Evolutionary conservation across 2,888 invertebrate species (phyloP).

Genomic region (Sturmia bella): DNA sequence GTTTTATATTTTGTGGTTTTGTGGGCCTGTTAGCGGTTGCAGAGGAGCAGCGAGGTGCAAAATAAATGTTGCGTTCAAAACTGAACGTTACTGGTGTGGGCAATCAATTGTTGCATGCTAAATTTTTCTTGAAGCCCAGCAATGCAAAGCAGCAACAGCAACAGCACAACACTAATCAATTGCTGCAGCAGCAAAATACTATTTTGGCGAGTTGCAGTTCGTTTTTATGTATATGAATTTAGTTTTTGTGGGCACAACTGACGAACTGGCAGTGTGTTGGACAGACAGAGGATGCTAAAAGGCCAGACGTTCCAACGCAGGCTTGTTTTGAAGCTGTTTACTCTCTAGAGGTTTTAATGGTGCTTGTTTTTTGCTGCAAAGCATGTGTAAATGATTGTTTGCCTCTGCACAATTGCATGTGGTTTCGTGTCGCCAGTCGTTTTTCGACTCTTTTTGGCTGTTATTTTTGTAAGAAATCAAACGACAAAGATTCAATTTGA

Average conservation of each 20-base stretch:
- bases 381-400: slow-evolving; percentile 16
- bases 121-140: slow-evolving; percentile 48
- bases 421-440: slow-evolving; percentile 73
- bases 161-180: slow-evolving; percentile 52
- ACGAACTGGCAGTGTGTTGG: neutral
- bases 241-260: slow-evolving; percentile 14
- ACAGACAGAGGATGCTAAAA: slow-evolving; percentile 15
- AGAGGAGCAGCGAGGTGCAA: neutral
- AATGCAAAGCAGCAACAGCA: slow-evolving; percentile 40
- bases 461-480: slow-evolving; percentile 50
- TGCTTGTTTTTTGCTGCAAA: slow-evolving; percentile 2
- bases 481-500: slow-evolving; percentile 70
- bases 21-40: neutral
- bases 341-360: slow-evolving; percentile 53
- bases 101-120: slow-evolving; percentile 79
- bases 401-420: slow-evolving; percentile 60
- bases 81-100: slow-evolving; percentile 63
- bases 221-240: neutral
- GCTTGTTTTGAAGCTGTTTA: neutral
- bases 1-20: neutral
- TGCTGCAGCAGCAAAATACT: slow-evolving; percentile 30
- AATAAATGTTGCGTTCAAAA: slow-evolving; percentile 2
- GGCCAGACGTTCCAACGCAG: neutral
- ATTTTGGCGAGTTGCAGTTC: slow-evolving; percentile 30
- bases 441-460: slow-evolving; percentile 45